Evolutionary conservation across 92 coral and sea anemone genomes (phyloP), one percentile per base, ranked within the genome.

Genomic region (Heliopora coerulea): DNA sequence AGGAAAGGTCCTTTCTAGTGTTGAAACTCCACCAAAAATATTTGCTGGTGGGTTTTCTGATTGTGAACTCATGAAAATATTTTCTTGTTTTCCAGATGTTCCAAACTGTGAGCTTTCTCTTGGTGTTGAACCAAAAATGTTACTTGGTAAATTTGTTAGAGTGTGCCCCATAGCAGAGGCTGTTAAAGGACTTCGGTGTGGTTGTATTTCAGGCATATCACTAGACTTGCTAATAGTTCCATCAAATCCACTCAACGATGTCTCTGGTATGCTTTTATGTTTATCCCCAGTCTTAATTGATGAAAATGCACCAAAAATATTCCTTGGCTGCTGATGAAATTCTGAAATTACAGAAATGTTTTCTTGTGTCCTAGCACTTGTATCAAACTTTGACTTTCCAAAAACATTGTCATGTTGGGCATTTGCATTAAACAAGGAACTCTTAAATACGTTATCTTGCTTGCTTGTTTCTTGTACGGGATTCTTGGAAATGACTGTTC

Each of bases 131-230:
- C 23, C 50, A 46, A 46, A 34, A 44, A 37, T 40, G 31, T 63
- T 63, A 14, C 70, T 27, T 35, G 59, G 40, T 27, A 14, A 13
- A 40, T 26, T 49, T 46, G 26, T 67, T 20, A 26, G 21, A 67
- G 21, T 34, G 3, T 67, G 74, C 34, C 41, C 48, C 14, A 3
- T 29, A 1, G 39, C 26, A 30, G 29, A 1, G 33, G 58, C 26
- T 26, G 74, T 17, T 12, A 67, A 49, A 46, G 74, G 74, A n/a
- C 74, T 67, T 25, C 59, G 74, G 35, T 67, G n/a, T n/a, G n/a
- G n/a, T n/a, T n/a, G 74, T 15, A 8, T 14, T 67, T 48, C 24
- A 13, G 33, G 31, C 4, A 28, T 37, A 1, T 21, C 14, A 26
- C 39, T 9, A 44, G 58, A 2, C 25, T 19, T 21, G 0, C 25